Evolutionary conservation across 2,888 invertebrate species (phyloP).

Genomic region (Epirrhoe alternata): DNA sequence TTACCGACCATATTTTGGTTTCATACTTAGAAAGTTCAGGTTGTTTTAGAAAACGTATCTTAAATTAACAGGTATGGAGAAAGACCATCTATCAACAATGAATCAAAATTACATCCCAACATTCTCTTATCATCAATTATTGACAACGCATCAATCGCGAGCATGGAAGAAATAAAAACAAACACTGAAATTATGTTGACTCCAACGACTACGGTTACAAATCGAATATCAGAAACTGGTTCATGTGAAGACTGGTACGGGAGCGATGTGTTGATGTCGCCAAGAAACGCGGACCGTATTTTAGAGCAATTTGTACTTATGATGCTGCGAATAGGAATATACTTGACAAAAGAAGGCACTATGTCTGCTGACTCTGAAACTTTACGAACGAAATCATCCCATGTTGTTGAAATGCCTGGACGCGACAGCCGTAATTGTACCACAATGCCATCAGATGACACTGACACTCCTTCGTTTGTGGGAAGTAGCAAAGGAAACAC

Average conservation of each 20-base stretch:
- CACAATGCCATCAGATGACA: constrained; percentile 53
- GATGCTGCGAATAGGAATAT: constrained; percentile 69
- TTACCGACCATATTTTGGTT: neutral
- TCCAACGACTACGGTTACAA: constrained; percentile 51
- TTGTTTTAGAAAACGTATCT: constrained; percentile 2
- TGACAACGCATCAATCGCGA: constrained; percentile 46
- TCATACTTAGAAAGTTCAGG: neutral
- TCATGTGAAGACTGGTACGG: constrained; percentile 71
- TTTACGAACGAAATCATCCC: constrained; percentile 42
- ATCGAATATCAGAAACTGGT: constrained; percentile 58
- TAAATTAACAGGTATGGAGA: constrained; percentile 59
- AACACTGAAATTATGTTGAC: constrained; percentile 46
- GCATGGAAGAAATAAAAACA: constrained; percentile 49
- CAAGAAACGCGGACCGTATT: constrained; percentile 73
- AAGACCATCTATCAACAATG: constrained; percentile 32
- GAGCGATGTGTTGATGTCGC: constrained; percentile 62
- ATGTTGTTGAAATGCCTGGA: constrained; percentile 28
- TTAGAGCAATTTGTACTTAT: constrained; percentile 75
- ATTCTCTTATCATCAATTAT: constrained; percentile 42
- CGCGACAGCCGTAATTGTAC: constrained; percentile 47
- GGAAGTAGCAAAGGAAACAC: constrained; percentile 61
- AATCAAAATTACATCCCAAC: constrained; percentile 23
- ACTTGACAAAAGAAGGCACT: constrained; percentile 55
- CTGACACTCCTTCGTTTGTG: constrained; percentile 65
- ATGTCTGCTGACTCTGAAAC: constrained; percentile 48